These are phyloP conservation scores for Mactromeris polynyma DNA, from an alignment of 2,888 invertebrate species.

Conservation along the genomic window DNA sequence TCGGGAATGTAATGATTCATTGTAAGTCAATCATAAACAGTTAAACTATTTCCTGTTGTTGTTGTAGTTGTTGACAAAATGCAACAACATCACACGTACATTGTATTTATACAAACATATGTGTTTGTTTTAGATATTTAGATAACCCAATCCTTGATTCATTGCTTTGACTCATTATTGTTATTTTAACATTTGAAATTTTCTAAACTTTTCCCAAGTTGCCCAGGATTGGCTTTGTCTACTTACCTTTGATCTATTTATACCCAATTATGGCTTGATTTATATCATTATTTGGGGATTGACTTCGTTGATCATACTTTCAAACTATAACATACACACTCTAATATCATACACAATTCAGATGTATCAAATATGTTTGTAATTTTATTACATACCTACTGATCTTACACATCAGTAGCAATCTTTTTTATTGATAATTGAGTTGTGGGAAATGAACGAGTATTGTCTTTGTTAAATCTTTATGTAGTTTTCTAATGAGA, in stretches of 20 bases:
- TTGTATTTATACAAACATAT: background rate
- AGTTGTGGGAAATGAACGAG: no score
- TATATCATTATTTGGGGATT: conserved; percentile 11
- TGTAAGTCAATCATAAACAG: background rate
- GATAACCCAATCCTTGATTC: background rate
- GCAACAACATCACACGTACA: background rate
- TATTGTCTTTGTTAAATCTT: no score
- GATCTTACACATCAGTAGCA: no score
- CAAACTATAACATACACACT: no score
- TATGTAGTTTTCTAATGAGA: no score
- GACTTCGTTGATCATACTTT: background rate
- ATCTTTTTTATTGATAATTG: no score
- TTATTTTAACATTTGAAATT: background rate
- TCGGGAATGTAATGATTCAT: background rate
- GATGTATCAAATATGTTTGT: no score
- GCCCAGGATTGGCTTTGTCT: background rate
- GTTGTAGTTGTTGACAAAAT: background rate
- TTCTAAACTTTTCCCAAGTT: background rate
- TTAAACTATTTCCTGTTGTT: background rate
- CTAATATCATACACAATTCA: no score
- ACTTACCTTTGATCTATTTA: background rate
- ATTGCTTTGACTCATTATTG: background rate
- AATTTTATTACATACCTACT: no score
- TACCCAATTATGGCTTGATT: conserved; percentile 1
- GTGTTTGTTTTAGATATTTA: background rate